Conservation (phyloP, 2,888 invertebrate genomes). For the Heliconius cydno region DNA sequence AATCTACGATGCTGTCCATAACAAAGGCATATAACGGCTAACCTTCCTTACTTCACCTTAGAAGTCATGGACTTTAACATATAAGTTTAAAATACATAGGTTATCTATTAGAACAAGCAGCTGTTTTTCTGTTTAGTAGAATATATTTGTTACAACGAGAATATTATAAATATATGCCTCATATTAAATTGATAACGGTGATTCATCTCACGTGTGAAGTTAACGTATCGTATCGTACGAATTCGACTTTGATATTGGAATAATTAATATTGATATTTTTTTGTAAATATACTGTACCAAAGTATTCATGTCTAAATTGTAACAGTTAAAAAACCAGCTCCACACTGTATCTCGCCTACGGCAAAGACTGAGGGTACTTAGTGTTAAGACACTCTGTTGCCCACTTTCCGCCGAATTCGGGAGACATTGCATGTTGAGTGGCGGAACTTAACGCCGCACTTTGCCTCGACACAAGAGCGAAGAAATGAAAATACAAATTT, state of each 20-base stretch:
- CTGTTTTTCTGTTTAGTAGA: background rate
- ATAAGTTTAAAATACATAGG: slow-evolving; percentile 4
- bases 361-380: no score
- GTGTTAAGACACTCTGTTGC: no score
- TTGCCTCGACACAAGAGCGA: no score
- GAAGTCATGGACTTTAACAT: background rate
- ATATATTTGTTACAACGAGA: no score
- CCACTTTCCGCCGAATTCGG: no score
- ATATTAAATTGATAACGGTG: slow-evolving; percentile 9
- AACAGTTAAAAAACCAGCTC: no score
- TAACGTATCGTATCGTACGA: background rate
- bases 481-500: no score
- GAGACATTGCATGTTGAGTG: no score
- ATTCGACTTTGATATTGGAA: background rate
- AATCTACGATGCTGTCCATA: background rate
- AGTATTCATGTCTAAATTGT: no score
- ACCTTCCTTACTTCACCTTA: slow-evolving; percentile 1
- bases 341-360: no score
- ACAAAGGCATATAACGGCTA: background rate
- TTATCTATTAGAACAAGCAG: background rate
- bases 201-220: background rate
- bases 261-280: background rate
- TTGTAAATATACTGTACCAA: background rate
- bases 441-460: no score
- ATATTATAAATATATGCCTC: background rate